Evolutionary conservation across 2,113 vertebrate genomes (phyloP), one percentile per base, ranked within the genome.

Genomic region (Scytalopus superciliaris): DNA sequence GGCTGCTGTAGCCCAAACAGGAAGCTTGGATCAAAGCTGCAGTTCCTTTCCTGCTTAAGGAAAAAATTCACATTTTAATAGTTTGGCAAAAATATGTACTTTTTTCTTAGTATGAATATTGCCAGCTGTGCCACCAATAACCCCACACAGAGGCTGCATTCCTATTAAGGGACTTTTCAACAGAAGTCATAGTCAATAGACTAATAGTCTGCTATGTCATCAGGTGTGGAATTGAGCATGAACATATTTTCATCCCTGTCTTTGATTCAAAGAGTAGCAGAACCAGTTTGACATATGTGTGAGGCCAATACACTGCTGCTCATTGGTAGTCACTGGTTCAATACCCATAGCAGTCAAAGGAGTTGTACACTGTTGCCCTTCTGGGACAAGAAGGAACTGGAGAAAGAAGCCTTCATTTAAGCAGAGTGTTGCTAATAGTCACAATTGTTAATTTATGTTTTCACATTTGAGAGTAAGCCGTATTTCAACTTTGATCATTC

Each of bases 101-200:
- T 84, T 82, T 76, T 81, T 72, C 31, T 94, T 37, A 24, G 28
- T 74, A 15, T n/a, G 17, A 27, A 37, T 33, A 40, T 67, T 70
- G 37, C 24, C 13, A 19, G 11, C 6, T 49, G 7, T 52, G 27
- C 24, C 40, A 52, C 33, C 42, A 69, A 45, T 37, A 84, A 59
- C 44, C 44, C 44, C 33, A 45, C 18, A 30, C 0, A 63, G 19
- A n/a, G n/a, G 19, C 25, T 22, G 50, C 0, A 0, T 37, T 39
- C 25, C 22, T 90, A 59, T 67, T 28, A 67, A 37, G 19, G 53
- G 37, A 63, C 3, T 37, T 42, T 75, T 67, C 33, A 37, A 1
- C 2, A 14, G 30, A 72, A 72, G 25, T 57, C 19, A 18, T 33
- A 27, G 25, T 49, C 83, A 83, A 49, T 5, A 16, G 33, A 10